Evolutionary conservation across 2,888 invertebrate genomes (phyloP).

Genomic region (Globia sparganii): DNA sequence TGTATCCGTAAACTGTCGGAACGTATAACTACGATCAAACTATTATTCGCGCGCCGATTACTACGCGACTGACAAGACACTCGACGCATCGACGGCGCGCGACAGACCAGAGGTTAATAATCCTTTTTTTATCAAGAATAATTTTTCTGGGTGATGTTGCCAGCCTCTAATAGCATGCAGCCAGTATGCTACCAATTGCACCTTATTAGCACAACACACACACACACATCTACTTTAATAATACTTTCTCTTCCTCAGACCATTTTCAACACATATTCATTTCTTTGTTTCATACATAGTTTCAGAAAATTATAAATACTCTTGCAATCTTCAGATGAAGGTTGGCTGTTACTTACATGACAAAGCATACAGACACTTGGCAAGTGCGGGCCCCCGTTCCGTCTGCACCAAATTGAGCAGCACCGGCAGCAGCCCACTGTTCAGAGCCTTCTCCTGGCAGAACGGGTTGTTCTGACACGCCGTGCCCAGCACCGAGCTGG

Average conservation of each 20-base stretch:
- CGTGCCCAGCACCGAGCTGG: slow-evolving; percentile 93
- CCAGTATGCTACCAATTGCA: not conserved
- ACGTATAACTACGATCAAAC: too few species aligned
- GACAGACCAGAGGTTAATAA: too few species aligned
- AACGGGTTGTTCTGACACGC: slow-evolving; percentile 96
- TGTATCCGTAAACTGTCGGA: too few species aligned
- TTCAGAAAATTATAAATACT: not conserved
- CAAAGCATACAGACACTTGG: slow-evolving; percentile 94
- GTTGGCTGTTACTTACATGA: slow-evolving; percentile 91
- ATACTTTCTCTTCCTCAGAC: not conserved
- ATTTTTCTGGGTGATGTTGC: not conserved
- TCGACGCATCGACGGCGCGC: too few species aligned
- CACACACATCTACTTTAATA: not conserved
- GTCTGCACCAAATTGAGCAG: slow-evolving; percentile 91
- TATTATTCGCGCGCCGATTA: too few species aligned
- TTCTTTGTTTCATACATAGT: not conserved
- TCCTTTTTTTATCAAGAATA: not conserved
- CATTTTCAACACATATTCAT: not conserved
- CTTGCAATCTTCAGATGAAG: not conserved
- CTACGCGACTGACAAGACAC: too few species aligned
- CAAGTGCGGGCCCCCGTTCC: slow-evolving; percentile 90
- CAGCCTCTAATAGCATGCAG: not conserved
- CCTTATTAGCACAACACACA: not conserved
- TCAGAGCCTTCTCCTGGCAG: slow-evolving; percentile 93
- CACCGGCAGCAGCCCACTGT: slow-evolving; percentile 91